A percentile compares a stretch with the other conserved stretches of the same genome.
Evolutionary conservation across 2,797 vertebrate species (phyloP).

Genomic region (Lacerta bilineata): DNA sequence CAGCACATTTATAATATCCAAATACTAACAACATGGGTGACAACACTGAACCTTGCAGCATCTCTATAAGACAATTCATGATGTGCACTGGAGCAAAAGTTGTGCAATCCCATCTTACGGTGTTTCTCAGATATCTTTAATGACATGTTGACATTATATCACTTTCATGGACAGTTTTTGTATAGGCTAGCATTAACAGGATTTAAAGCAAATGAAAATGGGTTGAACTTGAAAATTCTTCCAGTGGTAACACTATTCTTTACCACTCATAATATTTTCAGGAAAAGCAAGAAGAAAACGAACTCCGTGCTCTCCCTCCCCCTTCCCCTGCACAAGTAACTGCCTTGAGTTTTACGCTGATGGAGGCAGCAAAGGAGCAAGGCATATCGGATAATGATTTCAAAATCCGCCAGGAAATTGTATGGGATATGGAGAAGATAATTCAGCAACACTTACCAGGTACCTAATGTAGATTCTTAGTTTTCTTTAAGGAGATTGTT

Average conservation of each 20-base stretch:
- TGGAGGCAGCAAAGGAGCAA: constrained; percentile 85
- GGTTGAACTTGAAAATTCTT: too few relatives aligned
- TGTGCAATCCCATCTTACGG: neutral
- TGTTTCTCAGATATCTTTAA: constrained; percentile 37
- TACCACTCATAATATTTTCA: constrained; percentile 67
- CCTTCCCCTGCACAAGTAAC: constrained; percentile 88
- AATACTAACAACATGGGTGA: neutral
- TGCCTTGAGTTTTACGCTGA: constrained; percentile 88
- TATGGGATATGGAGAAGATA: constrained; percentile 90
- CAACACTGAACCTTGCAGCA: neutral
- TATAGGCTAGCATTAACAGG: constrained; percentile 34
- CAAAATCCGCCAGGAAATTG: constrained; percentile 85
- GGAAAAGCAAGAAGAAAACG: constrained; percentile 98
- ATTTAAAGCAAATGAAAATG: neutral
- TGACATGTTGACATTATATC: constrained; percentile 26
- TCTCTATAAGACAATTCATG: neutral
- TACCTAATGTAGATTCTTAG: constrained; percentile 64
- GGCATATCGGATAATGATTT: constrained; percentile 95
- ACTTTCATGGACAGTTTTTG: constrained; percentile 1
- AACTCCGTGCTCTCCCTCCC: constrained; percentile 89
- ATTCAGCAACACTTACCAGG: constrained; percentile 90
- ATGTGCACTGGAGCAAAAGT: neutral
- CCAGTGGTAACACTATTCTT: constrained; percentile 18
- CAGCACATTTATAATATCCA: neutral
- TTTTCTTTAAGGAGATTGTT: neutral